Conservation (phyloP, 2,113 vertebrate genomes). For the Stegostoma tigrinum region DNA sequence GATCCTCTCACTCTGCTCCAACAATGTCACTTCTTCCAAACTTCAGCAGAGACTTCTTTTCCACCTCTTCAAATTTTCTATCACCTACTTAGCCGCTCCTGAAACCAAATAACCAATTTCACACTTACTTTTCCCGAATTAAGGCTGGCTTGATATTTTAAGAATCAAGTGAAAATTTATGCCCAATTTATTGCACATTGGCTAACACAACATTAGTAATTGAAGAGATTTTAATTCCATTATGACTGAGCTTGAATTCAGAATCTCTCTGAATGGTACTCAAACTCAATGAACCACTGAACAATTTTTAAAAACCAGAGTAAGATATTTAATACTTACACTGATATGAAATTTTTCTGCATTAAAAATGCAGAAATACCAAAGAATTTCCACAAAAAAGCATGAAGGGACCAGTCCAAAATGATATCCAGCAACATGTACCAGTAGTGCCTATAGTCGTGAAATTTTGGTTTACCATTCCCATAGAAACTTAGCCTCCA, state of each 20-base stretch:
- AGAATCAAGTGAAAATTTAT: background rate
- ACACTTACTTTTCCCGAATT: background rate
- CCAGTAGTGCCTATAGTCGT: slow-evolving; percentile 56
- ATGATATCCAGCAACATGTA: slow-evolving; percentile 67
- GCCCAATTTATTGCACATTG: background rate
- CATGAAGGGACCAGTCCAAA: slow-evolving; percentile 82
- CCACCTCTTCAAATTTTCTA: background rate
- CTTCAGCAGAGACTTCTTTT: background rate
- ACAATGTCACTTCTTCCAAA: background rate
- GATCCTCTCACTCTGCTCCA: background rate
- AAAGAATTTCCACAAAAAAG: slow-evolving; percentile 81
- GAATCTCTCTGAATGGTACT: background rate
- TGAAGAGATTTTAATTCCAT: background rate
- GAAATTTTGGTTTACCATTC: slow-evolving; percentile 66
- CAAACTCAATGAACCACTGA: background rate
- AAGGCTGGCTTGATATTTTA: background rate
- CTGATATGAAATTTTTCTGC: slow-evolving; percentile 83
- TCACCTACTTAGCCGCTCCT: background rate
- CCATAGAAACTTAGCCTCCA: slow-evolving; percentile 78
- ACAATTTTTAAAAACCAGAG: background rate
- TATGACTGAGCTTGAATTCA: background rate
- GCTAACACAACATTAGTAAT: background rate
- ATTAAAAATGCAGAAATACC: slow-evolving; percentile 84
- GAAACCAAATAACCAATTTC: background rate
- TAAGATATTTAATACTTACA: slow-evolving; percentile 62